Base-by-base conservation (phyloP, 2,888 invertebrate genomes). In the Drosophila affinis region DNA sequence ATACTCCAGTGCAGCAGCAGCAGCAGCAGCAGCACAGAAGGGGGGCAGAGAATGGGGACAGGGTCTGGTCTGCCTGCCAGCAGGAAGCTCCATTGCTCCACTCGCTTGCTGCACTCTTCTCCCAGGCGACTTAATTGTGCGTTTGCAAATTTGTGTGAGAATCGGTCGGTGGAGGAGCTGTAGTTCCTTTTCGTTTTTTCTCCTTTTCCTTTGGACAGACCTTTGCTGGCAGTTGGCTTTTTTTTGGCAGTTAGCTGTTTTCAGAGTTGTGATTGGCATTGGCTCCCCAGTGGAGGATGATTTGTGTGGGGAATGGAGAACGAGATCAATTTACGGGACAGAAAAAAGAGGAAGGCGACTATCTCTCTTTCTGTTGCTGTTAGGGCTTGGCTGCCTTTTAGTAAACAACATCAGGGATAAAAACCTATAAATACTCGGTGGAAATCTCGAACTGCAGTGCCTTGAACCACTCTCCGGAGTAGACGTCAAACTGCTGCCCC, bases 71-170 rank as follows among this genome's bases (percentile, higher is more conserved):
- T 24, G 18, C 39, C 39, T 24, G 18, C 7, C n/a, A 39, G 48
- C 62, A 56, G 59, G 59, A 59, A 53, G 62, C 62, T 63, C 29
- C 24, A 24, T 5, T 9, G 9, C 27, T 27, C 29, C 7, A 9
- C 29, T 1, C 7, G 7, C 27, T 27, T 6, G 27, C 27, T 27
- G 7, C 7, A 7, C 65, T 52, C 24, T 56, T 29, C 65, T 79
- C 78, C 68, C 81, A 81, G 84, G 78, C 81, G 67, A 71, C 47
- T 76, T 87, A 87, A 84, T 84, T 87, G 85, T 76, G 88, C 88
- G 76, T 78, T 75, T 65, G 54, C 56, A 79, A 85, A 85, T 85
- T 84, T 72, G 81, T 72, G 72, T 85, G 88, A 58, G 83, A 81
- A 73, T 44, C 70, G 68, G 46, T 56, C 68, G 39, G 39, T 61